Evolutionary conservation across 1,140 invertebrate genomes (phyloP).

Genomic region (Ceratoteleas bidentatus): DNA sequence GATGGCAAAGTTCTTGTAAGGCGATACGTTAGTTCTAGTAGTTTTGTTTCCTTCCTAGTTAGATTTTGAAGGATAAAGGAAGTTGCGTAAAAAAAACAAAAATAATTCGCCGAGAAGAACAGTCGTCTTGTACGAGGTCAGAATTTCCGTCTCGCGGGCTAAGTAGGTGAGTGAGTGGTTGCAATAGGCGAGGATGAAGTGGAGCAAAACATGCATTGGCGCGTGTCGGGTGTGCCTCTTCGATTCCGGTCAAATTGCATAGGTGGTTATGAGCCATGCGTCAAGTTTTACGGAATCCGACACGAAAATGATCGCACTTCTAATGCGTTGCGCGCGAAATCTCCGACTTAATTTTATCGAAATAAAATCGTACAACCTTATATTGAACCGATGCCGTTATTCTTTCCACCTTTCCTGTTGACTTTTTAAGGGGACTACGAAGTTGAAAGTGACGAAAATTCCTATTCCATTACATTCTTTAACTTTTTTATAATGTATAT

Average conservation of each 20-base stretch:
- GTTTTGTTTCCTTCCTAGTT: too few relatives aligned
- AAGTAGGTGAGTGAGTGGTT: constrained; percentile 80
- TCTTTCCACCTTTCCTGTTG: too few relatives aligned
- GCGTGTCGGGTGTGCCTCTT: constrained; percentile 79
- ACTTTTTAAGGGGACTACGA: too few relatives aligned
- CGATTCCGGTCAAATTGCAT: constrained; percentile 57
- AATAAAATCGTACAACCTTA: too few relatives aligned
- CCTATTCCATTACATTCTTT: too few relatives aligned
- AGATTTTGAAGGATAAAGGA: constrained; percentile 11
- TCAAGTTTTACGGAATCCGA: constrained; percentile 21
- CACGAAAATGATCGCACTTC: background rate
- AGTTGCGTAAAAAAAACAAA: constrained; percentile 11
- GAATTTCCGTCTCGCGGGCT: constrained; percentile 76
- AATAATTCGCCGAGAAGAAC: constrained; percentile 10
- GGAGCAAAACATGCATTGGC: constrained; percentile 80
- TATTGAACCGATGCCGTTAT: too few relatives aligned
- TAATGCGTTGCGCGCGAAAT: too few relatives aligned
- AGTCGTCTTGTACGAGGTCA: constrained; percentile 64
- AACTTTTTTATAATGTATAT: too few relatives aligned
- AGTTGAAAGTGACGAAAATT: too few relatives aligned
- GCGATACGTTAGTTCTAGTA: too few relatives aligned
- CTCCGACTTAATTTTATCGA: too few relatives aligned
- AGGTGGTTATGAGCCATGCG: constrained; percentile 38
- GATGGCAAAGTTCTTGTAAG: too few relatives aligned
- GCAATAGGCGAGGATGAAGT: constrained; percentile 77